Conservation (phyloP, 2,113 vertebrate species). For the Tricholaema leucomelas region DNA sequence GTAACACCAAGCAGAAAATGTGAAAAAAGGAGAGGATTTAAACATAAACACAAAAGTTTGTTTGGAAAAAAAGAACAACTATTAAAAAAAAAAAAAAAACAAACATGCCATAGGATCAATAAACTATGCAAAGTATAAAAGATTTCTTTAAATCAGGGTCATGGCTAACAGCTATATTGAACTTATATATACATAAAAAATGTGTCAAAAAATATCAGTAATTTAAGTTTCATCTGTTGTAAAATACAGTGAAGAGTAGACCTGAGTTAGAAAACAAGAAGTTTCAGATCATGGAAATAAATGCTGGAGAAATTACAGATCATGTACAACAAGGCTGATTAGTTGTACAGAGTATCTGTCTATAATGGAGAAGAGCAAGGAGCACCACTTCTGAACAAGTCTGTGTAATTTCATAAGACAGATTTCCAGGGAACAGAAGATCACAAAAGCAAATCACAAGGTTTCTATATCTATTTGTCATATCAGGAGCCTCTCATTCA, state of each 20-base stretch:
- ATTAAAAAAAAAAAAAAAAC: no score
- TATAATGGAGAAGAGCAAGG: neutral
- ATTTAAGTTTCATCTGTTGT: neutral
- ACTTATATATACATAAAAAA: neutral
- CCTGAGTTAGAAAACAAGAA: neutral
- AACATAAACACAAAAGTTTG: neutral
- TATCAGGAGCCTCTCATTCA: neutral
- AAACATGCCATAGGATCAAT: neutral
- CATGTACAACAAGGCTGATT: neutral
- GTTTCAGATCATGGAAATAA: neutral
- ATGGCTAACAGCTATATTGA: neutral
- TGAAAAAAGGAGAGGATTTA: neutral
- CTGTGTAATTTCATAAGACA: neutral
- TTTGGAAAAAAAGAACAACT: conserved; percentile 7
- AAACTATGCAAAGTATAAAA: neutral
- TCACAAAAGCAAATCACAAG: neutral
- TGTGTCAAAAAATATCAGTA: neutral
- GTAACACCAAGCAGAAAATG: neutral
- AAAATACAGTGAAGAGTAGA: neutral
- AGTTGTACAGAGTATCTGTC: neutral
- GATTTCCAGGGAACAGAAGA: neutral
- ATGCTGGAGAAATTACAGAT: neutral
- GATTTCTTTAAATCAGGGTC: neutral
- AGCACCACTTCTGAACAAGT: neutral
- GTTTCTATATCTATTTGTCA: neutral